These are phyloP conservation scores for Cryptosula pallasiana DNA, from an alignment of 2,888 invertebrate genomes.

Conservation along the genomic window DNA sequence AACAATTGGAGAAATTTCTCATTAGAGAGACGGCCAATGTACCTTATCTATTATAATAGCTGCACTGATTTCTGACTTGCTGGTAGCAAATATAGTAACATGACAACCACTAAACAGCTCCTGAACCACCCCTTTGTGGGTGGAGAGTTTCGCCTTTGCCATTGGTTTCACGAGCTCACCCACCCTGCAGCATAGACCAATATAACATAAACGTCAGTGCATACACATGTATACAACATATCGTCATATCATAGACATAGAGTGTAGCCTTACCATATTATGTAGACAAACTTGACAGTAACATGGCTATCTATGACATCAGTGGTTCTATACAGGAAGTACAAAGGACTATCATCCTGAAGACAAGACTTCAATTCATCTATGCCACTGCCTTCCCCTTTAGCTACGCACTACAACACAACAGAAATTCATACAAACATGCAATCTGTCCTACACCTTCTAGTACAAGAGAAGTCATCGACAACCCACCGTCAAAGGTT, in stretches of 20 bases:
- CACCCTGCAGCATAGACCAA: slow-evolving; percentile 35
- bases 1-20: too few relatives aligned
- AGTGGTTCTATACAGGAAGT: slow-evolving; percentile 41
- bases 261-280: slow-evolving; percentile 40
- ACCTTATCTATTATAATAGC: slow-evolving; percentile 45
- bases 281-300: slow-evolving; percentile 50
- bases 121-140: slow-evolving; percentile 43
- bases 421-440: not conserved
- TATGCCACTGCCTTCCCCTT: slow-evolving; percentile 37
- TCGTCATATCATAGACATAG: not conserved
- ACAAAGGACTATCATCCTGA: slow-evolving; percentile 40
- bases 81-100: slow-evolving; percentile 42
- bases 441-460: too few relatives aligned
- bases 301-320: slow-evolving; percentile 44
- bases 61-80: slow-evolving; percentile 40
- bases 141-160: slow-evolving; percentile 47
- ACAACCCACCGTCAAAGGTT: slow-evolving; percentile 30
- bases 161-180: slow-evolving; percentile 46
- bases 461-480: too few relatives aligned
- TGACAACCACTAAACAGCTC: slow-evolving; percentile 44
- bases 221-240: not conserved
- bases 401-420: slow-evolving; percentile 27
- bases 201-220: not conserved
- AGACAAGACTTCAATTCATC: slow-evolving; percentile 35
- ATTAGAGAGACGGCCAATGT: not conserved